A percentile compares a stretch with the other conserved stretches of the same genome.
These are phyloP conservation scores for Naso thynnoides DNA, from an alignment of 2,797 vertebrate species.

Conservation along the genomic window DNA sequence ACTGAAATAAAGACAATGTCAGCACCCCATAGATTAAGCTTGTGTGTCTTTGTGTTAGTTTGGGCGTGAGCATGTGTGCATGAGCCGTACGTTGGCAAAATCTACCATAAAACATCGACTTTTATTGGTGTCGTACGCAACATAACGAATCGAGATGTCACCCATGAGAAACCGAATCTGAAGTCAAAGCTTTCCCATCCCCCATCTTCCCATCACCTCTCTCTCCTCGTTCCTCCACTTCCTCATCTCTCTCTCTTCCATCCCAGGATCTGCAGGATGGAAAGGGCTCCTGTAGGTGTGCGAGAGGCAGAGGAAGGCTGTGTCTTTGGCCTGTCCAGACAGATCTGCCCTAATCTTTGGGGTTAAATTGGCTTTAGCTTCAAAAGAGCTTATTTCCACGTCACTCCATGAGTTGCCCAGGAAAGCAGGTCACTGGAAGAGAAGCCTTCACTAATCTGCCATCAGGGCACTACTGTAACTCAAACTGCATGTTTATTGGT, in stretches of 20 bases:
- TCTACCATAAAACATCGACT: not conserved
- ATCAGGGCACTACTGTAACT: constrained; percentile 43
- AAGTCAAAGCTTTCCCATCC: constrained; percentile 6
- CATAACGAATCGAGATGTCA: not conserved
- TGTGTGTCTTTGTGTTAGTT: constrained; percentile 52
- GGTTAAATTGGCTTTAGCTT: constrained; percentile 87
- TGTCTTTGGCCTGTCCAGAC: constrained; percentile 79
- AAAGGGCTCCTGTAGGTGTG: constrained; percentile 31
- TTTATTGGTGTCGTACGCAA: not conserved
- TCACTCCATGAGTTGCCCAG: constrained; percentile 76
- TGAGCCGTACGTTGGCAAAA: not conserved
- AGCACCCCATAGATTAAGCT: constrained; percentile 55
- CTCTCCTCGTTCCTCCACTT: constrained; percentile 3
- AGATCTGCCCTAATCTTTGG: constrained; percentile 85
- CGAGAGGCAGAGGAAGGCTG: constrained; percentile 38
- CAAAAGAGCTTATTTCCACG: constrained; percentile 88
- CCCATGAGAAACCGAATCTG: constrained; percentile 20
- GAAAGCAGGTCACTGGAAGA: constrained; percentile 83
- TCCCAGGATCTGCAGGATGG: constrained; percentile 15
- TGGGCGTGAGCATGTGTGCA: not conserved
- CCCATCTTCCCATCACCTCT: not conserved
- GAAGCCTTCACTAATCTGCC: constrained; percentile 77
- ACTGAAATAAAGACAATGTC: constrained; percentile 81
- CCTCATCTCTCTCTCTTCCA: constrained; percentile 11
- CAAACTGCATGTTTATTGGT: constrained; percentile 30